Conservation (phyloP, 1,140 invertebrate genomes). For the Glomeris maerens region DNA sequence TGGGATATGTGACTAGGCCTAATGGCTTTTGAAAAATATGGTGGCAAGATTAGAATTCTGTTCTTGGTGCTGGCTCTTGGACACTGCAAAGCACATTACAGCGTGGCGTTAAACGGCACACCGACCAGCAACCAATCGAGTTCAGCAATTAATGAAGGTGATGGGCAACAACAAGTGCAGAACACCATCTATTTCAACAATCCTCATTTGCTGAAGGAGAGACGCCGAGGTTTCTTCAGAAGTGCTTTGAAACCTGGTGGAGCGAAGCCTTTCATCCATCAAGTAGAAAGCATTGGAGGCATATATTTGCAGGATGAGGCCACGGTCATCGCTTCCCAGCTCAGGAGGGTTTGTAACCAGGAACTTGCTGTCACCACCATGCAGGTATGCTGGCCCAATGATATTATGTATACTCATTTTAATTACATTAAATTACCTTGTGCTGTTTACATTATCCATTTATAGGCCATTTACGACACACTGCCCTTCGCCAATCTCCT, state of each 20-base stretch:
- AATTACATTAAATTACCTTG: not conserved
- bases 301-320: constrained; percentile 27
- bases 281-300: constrained; percentile 19
- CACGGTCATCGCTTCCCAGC: constrained; percentile 23
- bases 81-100: too few relatives aligned
- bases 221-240: not conserved
- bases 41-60: too few relatives aligned
- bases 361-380: constrained; percentile 42
- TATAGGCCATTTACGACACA: constrained; percentile 25
- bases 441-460: constrained; percentile 1
- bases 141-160: too few relatives aligned
- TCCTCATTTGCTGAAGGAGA: constrained; percentile 9
- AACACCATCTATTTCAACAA: constrained; percentile 11
- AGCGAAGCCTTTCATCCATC: not conserved
- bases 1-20: too few relatives aligned
- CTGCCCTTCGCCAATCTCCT: constrained; percentile 21
- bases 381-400: constrained; percentile 28
- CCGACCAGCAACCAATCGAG: not conserved
- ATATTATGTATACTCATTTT: constrained; percentile 8
- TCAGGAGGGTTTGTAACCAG: constrained; percentile 34
- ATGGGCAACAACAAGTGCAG: not conserved
- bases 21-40: too few relatives aligned
- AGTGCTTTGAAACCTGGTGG: too few relatives aligned
- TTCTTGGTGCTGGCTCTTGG: too few relatives aligned
- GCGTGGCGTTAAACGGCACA: constrained; percentile 1